These are phyloP conservation scores for Anadara kagoshimensis DNA, from an alignment of 1,140 invertebrate species.

Conservation along the genomic window DNA sequence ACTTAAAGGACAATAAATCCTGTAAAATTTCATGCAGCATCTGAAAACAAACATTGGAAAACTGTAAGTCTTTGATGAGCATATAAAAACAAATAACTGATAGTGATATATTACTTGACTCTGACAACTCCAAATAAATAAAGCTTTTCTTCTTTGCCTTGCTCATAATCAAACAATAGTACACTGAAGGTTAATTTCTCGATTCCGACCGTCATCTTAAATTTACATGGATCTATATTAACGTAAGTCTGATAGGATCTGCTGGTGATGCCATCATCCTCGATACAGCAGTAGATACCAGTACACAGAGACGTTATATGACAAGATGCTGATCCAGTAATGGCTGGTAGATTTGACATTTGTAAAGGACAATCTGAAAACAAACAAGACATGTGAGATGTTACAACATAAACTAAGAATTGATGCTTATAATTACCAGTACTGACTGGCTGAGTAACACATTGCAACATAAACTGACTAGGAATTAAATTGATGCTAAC, in stretches of 20 bases:
- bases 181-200: slow-evolving; percentile 8
- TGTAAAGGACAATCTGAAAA: slow-evolving; percentile 12
- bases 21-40: too few relatives aligned
- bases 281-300: slow-evolving; percentile 10
- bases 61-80: too few relatives aligned
- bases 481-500: too few relatives aligned
- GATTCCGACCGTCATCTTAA: slow-evolving; percentile 16
- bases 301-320: slow-evolving; percentile 7
- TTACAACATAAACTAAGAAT: not conserved
- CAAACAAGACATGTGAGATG: not conserved
- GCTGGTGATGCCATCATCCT: not conserved
- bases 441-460: too few relatives aligned
- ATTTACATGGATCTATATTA: slow-evolving; percentile 7
- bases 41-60: too few relatives aligned
- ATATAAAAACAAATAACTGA: too few relatives aligned
- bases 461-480: too few relatives aligned
- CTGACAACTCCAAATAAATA: slow-evolving; percentile 17
- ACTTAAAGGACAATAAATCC: too few relatives aligned
- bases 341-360: slow-evolving; percentile 11
- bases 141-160: slow-evolving; percentile 7
- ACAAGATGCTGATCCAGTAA: slow-evolving; percentile 18
- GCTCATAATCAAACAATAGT: slow-evolving; percentile 11
- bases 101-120: slow-evolving; percentile 1
- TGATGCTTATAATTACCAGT: too few relatives aligned
- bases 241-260: slow-evolving; percentile 18